A percentile compares a stretch with the other conserved stretches of the same genome.
Evolutionary conservation across 2,888 invertebrate genomes (phyloP).

Genomic region (Chrysolina americana): DNA sequence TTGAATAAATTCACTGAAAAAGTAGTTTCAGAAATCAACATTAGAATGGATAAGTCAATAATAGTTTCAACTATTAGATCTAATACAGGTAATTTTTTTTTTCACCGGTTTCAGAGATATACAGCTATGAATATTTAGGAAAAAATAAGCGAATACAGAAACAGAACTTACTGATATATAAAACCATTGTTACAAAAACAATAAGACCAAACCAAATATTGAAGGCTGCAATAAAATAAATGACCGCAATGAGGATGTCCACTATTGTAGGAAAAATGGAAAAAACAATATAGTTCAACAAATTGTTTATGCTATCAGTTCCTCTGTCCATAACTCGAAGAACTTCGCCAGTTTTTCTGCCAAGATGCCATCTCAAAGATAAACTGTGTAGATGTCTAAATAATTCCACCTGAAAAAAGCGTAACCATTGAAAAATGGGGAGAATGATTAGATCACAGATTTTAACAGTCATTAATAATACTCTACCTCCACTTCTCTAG

Average conservation of each 20-base stretch:
- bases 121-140: no score
- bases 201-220: slow-evolving; percentile 96
- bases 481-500: slow-evolving; percentile 87
- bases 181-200: slow-evolving; percentile 92
- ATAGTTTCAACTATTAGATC: no score
- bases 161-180: slow-evolving; percentile 87
- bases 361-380: slow-evolving; percentile 95
- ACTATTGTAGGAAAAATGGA: slow-evolving; percentile 93
- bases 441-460: no score
- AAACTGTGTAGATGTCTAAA: slow-evolving; percentile 91
- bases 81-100: no score
- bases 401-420: slow-evolving; percentile 78
- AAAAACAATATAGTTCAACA: slow-evolving; percentile 93
- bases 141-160: no score
- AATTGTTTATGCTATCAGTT: slow-evolving; percentile 94
- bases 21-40: no score
- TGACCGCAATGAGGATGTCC: slow-evolving; percentile 92
- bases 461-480: slow-evolving; percentile 1
- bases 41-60: no score
- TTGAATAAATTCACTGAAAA: no score
- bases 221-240: slow-evolving; percentile 90
- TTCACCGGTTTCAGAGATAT: no score
- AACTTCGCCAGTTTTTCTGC: slow-evolving; percentile 97
- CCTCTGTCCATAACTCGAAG: slow-evolving; percentile 97
- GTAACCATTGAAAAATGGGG: not conserved